Evolutionary conservation across 1,140 invertebrate species (phyloP), one percentile per base, ranked within the genome.

Genomic region (Stegodyphus dumicola): DNA sequence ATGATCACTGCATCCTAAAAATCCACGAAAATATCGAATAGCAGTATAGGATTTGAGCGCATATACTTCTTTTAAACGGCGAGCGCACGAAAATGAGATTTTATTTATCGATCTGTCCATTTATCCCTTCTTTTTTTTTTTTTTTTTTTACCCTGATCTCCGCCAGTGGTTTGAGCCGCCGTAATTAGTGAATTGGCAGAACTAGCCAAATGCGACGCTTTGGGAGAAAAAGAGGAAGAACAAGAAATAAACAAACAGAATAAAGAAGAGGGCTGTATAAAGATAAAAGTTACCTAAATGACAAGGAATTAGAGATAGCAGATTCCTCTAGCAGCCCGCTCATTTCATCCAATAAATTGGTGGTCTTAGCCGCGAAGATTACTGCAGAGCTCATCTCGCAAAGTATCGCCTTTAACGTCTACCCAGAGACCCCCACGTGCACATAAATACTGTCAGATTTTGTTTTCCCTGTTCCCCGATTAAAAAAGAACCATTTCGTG

Each of bases 281-380:
- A 75, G 71, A 83, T 83, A 83, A 83, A 83, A 83, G 64, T n/a
- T 66, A 53, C 71, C 80, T 75, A 83, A 83, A 83, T 75, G 80
- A 83, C 80, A 83, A 83, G 80, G 60, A 83, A 83, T 83, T 75
- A 75, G 80, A 75, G 80, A 83, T 83, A 83, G 70, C 70, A 75
- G 80, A 56, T 67, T 83, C 18, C 51, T 17, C 13, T 52, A 17
- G 51, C 15, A 17, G 69, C 5, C 5, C 56, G 78, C 51, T 73
- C 18, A 65, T 73, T 73, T 73, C 67, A 75, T 75, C 80, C 71
- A 65, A 75, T 83, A 83, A 83, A 83, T 83, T 75, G 80, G 60
- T 48, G 64, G 80, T 66, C 80, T 83, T 75, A 83, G 56, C 80
- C 64, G 60, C 64, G 56, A 66, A 64, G 80, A 83, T 83, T 83